Base-by-base conservation (phyloP, 2,888 invertebrate species). In the Lutraria lutraria region DNA sequence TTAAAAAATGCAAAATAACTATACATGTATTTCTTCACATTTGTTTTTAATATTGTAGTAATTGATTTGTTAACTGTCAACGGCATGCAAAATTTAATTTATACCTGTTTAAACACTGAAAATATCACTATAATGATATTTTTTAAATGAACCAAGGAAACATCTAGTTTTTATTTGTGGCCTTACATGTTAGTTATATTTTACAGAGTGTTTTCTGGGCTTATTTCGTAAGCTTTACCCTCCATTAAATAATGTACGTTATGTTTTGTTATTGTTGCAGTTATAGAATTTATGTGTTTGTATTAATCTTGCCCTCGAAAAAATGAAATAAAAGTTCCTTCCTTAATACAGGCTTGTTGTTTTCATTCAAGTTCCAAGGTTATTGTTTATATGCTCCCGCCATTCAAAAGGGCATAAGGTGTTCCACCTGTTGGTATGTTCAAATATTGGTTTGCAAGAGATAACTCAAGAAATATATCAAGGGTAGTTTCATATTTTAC, bases 221-320 rank as follows among this genome's bases (percentile, higher is more conserved):
- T 34, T 31, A 12, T 13, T 76, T 56, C 6, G 16, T 34, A 31
- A 76, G 34, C 34, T 34, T 76, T 76, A 76, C 29, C 29, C 34
- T 34, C 34, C 34, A 34, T 76, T 15, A 34, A 31, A 34, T 76
- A 19, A 34, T 31, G 25, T 63, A 34, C 31, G 19, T 34, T 76
- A 76, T 76, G 34, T 34, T 76, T 79, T 85, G 79, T 80, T 85
- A 85, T 80, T 80, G 85, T 85, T 85, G 68, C 63, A 76, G 53
- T 31, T 79, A n/a, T 76, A 84, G 76, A 84, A 52, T 84, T 84
- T 84, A 84, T 72, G 54, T 84, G 84, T 84, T 84, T 84, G 54
- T 76, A 76, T 85, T 54, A 8, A 76, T 85, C 85, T 85, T 85
- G 85, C 85, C 85, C 80, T 52, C 60, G 34, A 85, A 85, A 85